Percentiles rank a stretch among this genome's conserved stretches.
These are phyloP conservation scores for Dinoponera quadriceps DNA, from an alignment of 1,140 invertebrate genomes.

Conservation along the genomic window DNA sequence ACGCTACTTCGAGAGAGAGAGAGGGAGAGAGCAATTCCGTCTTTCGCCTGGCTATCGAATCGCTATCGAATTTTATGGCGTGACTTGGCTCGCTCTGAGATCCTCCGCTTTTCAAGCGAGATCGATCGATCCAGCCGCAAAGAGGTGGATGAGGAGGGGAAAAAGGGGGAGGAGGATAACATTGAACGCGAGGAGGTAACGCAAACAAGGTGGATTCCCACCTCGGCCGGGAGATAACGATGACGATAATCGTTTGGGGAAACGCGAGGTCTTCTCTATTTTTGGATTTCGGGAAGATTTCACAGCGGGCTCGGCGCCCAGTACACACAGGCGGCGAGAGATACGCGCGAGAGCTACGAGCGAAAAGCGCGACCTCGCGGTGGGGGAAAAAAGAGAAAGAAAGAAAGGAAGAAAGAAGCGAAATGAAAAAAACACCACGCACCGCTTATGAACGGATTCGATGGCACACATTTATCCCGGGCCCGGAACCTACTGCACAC, in stretches of 20 bases:
- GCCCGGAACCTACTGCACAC: neutral
- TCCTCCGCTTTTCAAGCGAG: constrained; percentile 30
- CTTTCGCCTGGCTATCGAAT: constrained; percentile 9
- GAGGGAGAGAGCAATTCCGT: neutral
- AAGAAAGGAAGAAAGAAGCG: too few species aligned
- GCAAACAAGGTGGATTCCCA: constrained; percentile 16
- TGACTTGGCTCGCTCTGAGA: constrained; percentile 16
- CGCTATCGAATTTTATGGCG: constrained; percentile 37
- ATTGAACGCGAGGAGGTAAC: constrained; percentile 1
- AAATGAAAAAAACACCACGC: too few species aligned
- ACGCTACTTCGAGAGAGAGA: neutral
- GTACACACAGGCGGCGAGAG: neutral
- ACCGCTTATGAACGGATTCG: constrained; percentile 49
- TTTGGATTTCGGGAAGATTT: too few species aligned
- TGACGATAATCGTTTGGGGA: neutral
- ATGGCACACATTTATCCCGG: constrained; percentile 49
- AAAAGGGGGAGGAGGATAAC: neutral
- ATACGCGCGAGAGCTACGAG: neutral
- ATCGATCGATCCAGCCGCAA: constrained; percentile 17
- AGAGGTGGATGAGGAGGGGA: too few species aligned
- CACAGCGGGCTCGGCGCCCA: too few species aligned
- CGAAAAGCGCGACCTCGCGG: constrained; percentile 24
- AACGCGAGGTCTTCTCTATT: neutral
- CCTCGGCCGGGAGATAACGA: neutral
- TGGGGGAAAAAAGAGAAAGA: neutral